Conservation (phyloP, 2,888 invertebrate genomes). For the Erebia ligea region DNA sequence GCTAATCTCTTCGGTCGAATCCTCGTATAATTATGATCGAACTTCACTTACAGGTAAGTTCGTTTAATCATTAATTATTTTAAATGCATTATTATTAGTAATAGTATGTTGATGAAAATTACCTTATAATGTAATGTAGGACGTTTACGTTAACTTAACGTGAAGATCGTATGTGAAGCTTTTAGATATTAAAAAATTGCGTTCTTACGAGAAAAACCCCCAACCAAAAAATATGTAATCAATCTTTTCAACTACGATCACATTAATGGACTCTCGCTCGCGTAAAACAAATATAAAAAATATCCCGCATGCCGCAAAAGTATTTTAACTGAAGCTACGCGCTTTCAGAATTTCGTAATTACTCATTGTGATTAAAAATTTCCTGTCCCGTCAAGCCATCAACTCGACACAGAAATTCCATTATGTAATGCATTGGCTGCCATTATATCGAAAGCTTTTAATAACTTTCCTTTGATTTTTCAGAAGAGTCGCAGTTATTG, state of each 20-base stretch:
- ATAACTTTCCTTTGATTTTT: conserved; percentile 11
- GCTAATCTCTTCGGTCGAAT: no score
- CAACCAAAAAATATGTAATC: conserved; percentile 6
- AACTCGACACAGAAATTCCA: conserved; percentile 32
- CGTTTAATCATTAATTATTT: no score
- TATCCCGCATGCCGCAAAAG: conserved; percentile 25
- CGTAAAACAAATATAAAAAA: conserved; percentile 22
- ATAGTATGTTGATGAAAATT: conserved; percentile 19
- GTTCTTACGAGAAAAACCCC: not conserved
- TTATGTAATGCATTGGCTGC: conserved; percentile 28
- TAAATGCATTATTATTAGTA: conserved; percentile 24
- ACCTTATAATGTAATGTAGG: conserved; percentile 1
- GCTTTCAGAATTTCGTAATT: conserved; percentile 38
- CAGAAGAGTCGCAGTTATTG: not conserved
- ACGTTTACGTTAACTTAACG: not conserved
- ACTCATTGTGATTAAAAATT: conserved; percentile 40
- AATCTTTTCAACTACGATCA: conserved; percentile 15
- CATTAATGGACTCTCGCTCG: conserved; percentile 17
- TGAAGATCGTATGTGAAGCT: no score
- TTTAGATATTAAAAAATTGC: not conserved
- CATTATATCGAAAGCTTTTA: conserved; percentile 13
- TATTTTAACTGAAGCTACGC: conserved; percentile 31
- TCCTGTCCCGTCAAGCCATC: conserved; percentile 25
- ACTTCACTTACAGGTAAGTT: no score
- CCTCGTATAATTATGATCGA: no score